These are phyloP conservation scores for Drosophila phalerata DNA, from an alignment of 2,888 invertebrate genomes.

Conservation along the genomic window DNA sequence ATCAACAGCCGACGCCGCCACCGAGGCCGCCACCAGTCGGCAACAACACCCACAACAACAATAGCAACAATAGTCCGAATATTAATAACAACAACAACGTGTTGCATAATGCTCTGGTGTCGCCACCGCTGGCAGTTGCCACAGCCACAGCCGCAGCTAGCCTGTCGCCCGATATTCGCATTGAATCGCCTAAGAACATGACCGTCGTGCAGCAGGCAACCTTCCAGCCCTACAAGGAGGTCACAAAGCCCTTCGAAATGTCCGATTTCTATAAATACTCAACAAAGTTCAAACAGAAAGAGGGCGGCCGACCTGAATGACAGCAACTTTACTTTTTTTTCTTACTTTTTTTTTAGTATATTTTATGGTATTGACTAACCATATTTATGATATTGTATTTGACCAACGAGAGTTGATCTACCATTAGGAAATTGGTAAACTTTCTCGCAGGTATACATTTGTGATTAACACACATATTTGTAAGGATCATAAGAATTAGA, in stretches of 20 bases:
- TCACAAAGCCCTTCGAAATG: slow-evolving; percentile 99
- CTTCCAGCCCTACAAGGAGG: slow-evolving; percentile 96
- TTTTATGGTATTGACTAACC: slow-evolving; percentile 13
- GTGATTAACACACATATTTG: slow-evolving; percentile 52
- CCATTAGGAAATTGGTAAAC: slow-evolving; percentile 15
- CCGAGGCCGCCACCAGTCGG: slow-evolving; percentile 69
- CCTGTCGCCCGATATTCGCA: slow-evolving; percentile 86
- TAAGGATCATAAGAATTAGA: slow-evolving; percentile 9
- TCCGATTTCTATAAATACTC: slow-evolving; percentile 99
- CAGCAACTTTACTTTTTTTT: slow-evolving; percentile 16
- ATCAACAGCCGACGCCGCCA: slow-evolving; percentile 68
- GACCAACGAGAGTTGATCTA: slow-evolving; percentile 11
- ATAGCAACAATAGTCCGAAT: slow-evolving; percentile 12
- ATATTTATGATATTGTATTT: slow-evolving; percentile 24
- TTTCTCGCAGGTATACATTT: slow-evolving; percentile 10
- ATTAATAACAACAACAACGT: slow-evolving; percentile 29
- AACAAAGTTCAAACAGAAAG: slow-evolving; percentile 93
- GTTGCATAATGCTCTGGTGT: slow-evolving; percentile 54
- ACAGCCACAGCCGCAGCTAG: slow-evolving; percentile 46
- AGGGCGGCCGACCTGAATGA: slow-evolving; percentile 70
- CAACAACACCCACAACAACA: slow-evolving; percentile 20
- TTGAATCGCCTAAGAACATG: slow-evolving; percentile 93
- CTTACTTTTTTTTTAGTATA: neutral
- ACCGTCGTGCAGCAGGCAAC: slow-evolving; percentile 95
- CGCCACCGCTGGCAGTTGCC: slow-evolving; percentile 56